Evolutionary conservation across 1,140 invertebrate genomes (phyloP).

Genomic region (Monochamus saltuarius): DNA sequence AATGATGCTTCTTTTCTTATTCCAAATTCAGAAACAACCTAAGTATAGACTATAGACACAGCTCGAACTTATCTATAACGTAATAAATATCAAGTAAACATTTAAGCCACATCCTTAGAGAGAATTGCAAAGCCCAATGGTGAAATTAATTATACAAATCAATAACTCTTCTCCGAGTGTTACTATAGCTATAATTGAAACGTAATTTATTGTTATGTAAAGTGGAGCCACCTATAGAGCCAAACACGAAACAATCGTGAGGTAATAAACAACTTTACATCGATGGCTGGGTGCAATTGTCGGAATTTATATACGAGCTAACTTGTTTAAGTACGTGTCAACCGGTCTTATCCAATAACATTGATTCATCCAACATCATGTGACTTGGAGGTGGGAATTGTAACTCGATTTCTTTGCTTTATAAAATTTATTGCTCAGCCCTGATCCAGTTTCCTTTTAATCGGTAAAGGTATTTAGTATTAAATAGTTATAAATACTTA

Average conservation of each 20-base stretch:
- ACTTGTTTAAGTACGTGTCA: conserved; percentile 26
- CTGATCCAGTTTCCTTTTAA: conserved; percentile 1
- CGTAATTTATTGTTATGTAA: too few relatives aligned
- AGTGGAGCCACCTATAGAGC: conserved; percentile 28
- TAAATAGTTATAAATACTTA: too few relatives aligned
- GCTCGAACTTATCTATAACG: too few relatives aligned
- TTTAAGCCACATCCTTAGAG: too few relatives aligned
- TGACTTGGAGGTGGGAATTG: conserved; percentile 34
- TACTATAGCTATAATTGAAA: too few relatives aligned
- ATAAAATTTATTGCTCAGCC: conserved; percentile 4
- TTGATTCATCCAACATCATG: conserved; percentile 22
- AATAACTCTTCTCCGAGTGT: too few relatives aligned
- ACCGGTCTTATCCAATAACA: conserved; percentile 32
- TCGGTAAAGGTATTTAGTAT: background rate
- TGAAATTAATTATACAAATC: too few relatives aligned
- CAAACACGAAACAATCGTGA: conserved; percentile 9
- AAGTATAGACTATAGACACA: too few relatives aligned
- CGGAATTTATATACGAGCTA: conserved; percentile 12
- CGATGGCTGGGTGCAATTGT: conserved; percentile 32
- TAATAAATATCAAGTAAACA: too few relatives aligned
- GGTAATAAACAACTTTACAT: conserved; percentile 28
- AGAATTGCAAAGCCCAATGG: too few relatives aligned
- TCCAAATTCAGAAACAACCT: too few relatives aligned
- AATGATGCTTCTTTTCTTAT: too few relatives aligned
- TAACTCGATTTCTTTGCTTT: background rate